Evolutionary conservation across 2,113 vertebrate genomes (phyloP).

Genomic region (Xenus cinereus): DNA sequence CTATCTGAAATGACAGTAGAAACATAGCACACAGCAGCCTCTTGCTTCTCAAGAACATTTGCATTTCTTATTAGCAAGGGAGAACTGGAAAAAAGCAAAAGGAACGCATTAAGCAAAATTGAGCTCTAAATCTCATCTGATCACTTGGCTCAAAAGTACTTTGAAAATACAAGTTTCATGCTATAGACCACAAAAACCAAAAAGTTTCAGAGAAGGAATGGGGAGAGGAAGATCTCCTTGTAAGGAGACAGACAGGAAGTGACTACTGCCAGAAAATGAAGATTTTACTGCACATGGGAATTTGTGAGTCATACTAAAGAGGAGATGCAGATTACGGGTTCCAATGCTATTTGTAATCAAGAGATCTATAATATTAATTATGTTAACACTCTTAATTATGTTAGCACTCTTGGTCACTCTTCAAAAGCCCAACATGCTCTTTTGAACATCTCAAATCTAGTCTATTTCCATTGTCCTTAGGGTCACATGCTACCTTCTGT

Average conservation of each 20-base stretch:
- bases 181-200: not conserved
- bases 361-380: not conserved
- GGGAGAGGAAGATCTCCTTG: not conserved
- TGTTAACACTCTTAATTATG: not conserved
- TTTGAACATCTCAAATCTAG: not conserved
- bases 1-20: not conserved
- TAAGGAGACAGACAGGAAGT: not conserved
- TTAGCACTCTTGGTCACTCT: not conserved
- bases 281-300: not conserved
- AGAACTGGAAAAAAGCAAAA: not conserved
- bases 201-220: not conserved
- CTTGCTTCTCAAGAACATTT: not conserved
- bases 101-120: not conserved
- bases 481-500: not conserved
- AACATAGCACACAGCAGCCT: not conserved
- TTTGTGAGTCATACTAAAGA: not conserved
- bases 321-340: not conserved
- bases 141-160: not conserved
- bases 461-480: not conserved
- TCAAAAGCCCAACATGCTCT: not conserved
- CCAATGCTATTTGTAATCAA: not conserved
- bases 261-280: not conserved
- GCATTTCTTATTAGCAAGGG: slow-evolving; percentile 4
- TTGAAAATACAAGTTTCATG: not conserved
- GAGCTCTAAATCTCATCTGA: not conserved